Percentiles rank a stretch among this genome's conserved stretches.
Evolutionary conservation across 2,888 invertebrate genomes (phyloP).

Genomic region (Temnothorax unifasciatus): DNA sequence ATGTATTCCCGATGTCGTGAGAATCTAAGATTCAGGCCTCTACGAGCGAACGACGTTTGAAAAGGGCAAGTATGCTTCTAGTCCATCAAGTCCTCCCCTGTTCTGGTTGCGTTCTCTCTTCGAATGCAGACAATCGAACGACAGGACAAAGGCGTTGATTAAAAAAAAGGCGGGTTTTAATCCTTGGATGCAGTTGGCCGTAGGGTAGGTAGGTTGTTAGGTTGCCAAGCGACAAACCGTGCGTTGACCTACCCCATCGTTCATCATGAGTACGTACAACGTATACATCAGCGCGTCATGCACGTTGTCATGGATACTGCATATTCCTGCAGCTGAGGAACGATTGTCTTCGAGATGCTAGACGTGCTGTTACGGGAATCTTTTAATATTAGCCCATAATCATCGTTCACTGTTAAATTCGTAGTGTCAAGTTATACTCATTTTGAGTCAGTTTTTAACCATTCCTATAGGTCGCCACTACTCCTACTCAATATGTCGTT

Average conservation of each 20-base stretch:
- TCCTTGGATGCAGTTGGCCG: conserved; percentile 72
- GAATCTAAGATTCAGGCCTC: conserved; percentile 18
- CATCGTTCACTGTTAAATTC: not conserved
- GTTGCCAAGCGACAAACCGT: conserved; percentile 82
- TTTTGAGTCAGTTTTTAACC: no score
- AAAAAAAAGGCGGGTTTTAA: conserved; percentile 73
- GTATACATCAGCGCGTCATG: conserved; percentile 37
- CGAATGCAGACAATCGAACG: conserved; percentile 74
- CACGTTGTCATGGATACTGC: conserved; percentile 77
- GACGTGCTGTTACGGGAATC: not conserved
- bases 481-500: no score
- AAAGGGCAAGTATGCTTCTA: not conserved
- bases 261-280: conserved; percentile 59
- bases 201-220: conserved; percentile 80
- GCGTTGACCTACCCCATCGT: conserved; percentile 80
- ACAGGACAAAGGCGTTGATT: conserved; percentile 76
- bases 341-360: conserved; percentile 67
- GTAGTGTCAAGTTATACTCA: no score
- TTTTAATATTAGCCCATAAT: not conserved
- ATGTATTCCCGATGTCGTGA: not conserved
- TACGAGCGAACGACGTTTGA: not conserved
- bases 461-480: no score
- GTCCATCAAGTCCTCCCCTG: conserved; percentile 31
- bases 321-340: conserved; percentile 71
- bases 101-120: conserved; percentile 57